Base-by-base conservation (phyloP, 2,797 vertebrate genomes). In the Eupleurogrammus muticus region DNA sequence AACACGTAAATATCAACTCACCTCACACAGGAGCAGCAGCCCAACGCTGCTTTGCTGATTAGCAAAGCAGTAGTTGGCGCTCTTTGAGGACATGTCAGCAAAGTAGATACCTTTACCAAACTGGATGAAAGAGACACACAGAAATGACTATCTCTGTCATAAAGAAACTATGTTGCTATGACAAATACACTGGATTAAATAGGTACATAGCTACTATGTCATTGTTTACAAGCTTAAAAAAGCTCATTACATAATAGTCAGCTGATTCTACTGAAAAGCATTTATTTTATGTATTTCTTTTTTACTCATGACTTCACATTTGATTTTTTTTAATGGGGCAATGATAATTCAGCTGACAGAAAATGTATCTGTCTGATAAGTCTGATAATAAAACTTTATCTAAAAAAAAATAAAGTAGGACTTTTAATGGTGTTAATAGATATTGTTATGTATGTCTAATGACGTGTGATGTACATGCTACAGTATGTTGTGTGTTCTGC, bases 61-160 rank as follows among this genome's bases (percentile, higher is more conserved):
- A 61, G 96, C 84, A 50, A 96, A 97, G 83, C 96, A 98, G 89
- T 97, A 97, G 91, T 97, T 97, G 79, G 95, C 96, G 47, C 96
- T 97, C 83, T 97, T 98, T 36, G 97, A 97, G 1, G 96, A 96
- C 95, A 97, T 96, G 88, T 97, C 97, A 4, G 96, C 96, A 79
- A 98, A 98, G 81, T 98, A 97, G 89, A 98, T 95, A 0, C 97
- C 97, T 92, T 97, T 98, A 38, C 97, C 97, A 77, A 97, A 97
- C 96, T 97, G 83, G 48, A 69, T 11, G 59, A 66, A 61, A 55
- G 19, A 69, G 9, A 65, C 55, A 69, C 10, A 48, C 5, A 13
- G 28, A 23, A n/a, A 32, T 50, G 8, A 58, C 19, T 8, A 11
- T 19, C 42, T 28, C 16, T 24, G 54, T 14, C n/a, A 53, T 49